phyloP scores from a whole-genome alignment of 2,888 invertebrate species.

The Machimus rusticus region DNA sequence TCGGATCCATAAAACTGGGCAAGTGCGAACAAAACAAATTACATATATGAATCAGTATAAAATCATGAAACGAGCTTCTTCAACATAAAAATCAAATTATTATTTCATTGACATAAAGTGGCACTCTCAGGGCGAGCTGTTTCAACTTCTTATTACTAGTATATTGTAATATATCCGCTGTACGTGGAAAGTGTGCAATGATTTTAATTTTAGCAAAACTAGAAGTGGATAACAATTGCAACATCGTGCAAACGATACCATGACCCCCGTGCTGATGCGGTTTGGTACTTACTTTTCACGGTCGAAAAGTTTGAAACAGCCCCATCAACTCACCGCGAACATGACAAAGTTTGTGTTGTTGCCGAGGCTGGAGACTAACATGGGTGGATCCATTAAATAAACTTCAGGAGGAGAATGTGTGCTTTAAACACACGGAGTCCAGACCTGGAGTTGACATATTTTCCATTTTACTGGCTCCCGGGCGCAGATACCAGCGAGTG shows the following conservation, averaged over 20 bases:
- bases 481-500: background rate
- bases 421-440: background rate
- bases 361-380: background rate
- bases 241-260: background rate
- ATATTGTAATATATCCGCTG: background rate
- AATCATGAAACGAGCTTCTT: background rate
- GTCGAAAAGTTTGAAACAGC: background rate
- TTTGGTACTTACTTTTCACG: background rate
- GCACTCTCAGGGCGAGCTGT: background rate
- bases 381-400: background rate
- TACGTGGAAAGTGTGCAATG: background rate
- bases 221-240: background rate
- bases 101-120: background rate
- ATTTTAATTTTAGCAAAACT: background rate
- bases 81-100: background rate
- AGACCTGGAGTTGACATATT: background rate
- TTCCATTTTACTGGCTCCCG: background rate
- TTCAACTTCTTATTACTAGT: background rate
- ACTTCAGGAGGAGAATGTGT: background rate
- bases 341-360: background rate
- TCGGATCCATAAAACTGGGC: background rate
- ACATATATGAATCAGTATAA: background rate
- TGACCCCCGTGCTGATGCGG: background rate
- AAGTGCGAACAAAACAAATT: background rate
- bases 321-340: background rate